Evolutionary conservation across 2,797 vertebrate genomes (phyloP).

Genomic region (Mus spretus): DNA sequence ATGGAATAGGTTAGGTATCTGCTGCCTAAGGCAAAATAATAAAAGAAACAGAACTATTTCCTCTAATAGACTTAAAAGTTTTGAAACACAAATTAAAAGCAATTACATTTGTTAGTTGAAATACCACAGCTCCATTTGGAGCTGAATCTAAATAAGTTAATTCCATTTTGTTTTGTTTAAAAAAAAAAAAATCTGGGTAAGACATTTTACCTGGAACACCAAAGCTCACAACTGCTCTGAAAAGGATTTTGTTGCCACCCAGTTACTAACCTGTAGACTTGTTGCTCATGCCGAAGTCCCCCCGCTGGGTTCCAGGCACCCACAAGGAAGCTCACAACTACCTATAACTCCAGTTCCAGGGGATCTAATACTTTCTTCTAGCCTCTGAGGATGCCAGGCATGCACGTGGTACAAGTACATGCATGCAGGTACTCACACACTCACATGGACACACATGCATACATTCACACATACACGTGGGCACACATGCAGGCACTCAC

Average conservation of each 20-base stretch:
- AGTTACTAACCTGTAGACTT: neutral
- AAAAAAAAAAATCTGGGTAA: neutral
- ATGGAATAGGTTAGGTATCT: neutral
- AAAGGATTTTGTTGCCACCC: conserved; percentile 1
- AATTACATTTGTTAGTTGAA: conserved; percentile 1
- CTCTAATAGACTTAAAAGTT: neutral
- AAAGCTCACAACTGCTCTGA: neutral
- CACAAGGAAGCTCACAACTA: neutral
- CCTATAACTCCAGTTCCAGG: neutral
- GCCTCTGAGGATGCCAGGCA: neutral
- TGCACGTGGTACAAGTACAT: neutral
- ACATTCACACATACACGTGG: too few species aligned
- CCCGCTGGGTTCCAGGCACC: neutral
- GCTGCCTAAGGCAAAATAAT: conserved; percentile 20
- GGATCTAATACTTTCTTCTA: neutral
- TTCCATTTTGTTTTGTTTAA: neutral
- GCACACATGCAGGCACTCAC: too few species aligned
- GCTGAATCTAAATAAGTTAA: neutral
- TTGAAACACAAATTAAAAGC: conserved; percentile 16
- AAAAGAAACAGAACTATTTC: conserved; percentile 18
- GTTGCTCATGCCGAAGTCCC: too few species aligned
- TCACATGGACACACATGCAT: too few species aligned
- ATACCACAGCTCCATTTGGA: neutral
- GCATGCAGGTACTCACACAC: too few species aligned
- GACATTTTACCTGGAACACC: conserved; percentile 10